Conservation (phyloP, 2,113 vertebrate genomes). For the Pelmatolapia mariae region DNA sequence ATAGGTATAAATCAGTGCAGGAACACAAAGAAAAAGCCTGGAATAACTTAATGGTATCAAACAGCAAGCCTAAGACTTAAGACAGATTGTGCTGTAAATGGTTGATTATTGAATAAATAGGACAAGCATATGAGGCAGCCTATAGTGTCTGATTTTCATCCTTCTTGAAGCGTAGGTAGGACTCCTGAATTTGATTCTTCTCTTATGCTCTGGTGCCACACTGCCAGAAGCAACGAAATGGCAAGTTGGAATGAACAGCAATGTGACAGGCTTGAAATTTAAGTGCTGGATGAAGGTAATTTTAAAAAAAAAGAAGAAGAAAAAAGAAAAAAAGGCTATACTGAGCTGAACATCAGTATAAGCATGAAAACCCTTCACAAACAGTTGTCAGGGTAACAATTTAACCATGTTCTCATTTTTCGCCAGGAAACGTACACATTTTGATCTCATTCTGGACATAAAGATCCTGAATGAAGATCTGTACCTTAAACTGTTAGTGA, state of each 20-base stretch:
- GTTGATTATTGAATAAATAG: background rate
- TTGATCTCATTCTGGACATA: background rate
- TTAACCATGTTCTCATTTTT: background rate
- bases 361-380: background rate
- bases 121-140: background rate
- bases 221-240: slow-evolving; percentile 17
- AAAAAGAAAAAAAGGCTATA: background rate
- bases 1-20: background rate
- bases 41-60: background rate
- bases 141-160: slow-evolving; percentile 10
- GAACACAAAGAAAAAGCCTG: background rate
- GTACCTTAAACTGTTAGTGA: background rate
- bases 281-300: slow-evolving; percentile 21
- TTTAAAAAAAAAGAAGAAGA: background rate
- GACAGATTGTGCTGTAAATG: background rate
- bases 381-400: background rate
- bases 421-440: background rate
- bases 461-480: background rate
- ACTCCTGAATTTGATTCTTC: slow-evolving; percentile 9
- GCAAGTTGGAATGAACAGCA: slow-evolving; percentile 1
- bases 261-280: slow-evolving; percentile 15
- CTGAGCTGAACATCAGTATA: background rate
- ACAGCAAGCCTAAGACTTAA: background rate
- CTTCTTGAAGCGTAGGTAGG: slow-evolving; percentile 9
- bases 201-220: background rate